Evolutionary conservation across 2,113 vertebrate genomes (phyloP).

Genomic region (Cheirogaleus medius): DNA sequence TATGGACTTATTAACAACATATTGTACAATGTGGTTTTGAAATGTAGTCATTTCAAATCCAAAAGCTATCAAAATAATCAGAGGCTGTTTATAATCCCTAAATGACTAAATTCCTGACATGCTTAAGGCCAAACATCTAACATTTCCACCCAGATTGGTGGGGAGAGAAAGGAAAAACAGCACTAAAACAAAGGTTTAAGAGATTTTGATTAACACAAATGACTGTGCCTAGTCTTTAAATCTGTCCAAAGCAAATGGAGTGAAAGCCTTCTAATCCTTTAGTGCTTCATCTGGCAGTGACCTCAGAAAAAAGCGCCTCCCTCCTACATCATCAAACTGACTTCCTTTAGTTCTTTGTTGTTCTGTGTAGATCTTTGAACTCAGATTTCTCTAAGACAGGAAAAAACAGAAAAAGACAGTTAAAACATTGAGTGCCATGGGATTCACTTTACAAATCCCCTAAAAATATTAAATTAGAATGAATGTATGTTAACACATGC

Average conservation of each 20-base stretch:
- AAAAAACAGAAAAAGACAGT: neutral
- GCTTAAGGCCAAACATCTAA: neutral
- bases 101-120: neutral
- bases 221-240: constrained; percentile 53
- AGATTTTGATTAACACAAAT: constrained; percentile 70
- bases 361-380: constrained; percentile 37
- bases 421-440: neutral
- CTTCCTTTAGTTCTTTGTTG: constrained; percentile 49
- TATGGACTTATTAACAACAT: neutral
- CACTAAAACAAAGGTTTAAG: constrained; percentile 58
- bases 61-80: constrained; percentile 51
- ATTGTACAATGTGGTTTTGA: neutral
- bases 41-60: constrained; percentile 37
- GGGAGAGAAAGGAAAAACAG: neutral
- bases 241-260: constrained; percentile 66
- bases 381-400: constrained; percentile 31
- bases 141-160: constrained; percentile 10
- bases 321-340: constrained; percentile 47
- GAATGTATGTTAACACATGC: neutral
- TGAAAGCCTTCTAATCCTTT: constrained; percentile 58
- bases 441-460: neutral
- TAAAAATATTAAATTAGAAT: constrained; percentile 52
- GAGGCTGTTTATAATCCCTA: constrained; percentile 37
- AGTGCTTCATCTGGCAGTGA: constrained; percentile 57
- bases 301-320: constrained; percentile 54